Evolutionary conservation across 2,113 vertebrate genomes (phyloP), one percentile per base, ranked within the genome.

Genomic region (Cyanocitta stelleri): DNA sequence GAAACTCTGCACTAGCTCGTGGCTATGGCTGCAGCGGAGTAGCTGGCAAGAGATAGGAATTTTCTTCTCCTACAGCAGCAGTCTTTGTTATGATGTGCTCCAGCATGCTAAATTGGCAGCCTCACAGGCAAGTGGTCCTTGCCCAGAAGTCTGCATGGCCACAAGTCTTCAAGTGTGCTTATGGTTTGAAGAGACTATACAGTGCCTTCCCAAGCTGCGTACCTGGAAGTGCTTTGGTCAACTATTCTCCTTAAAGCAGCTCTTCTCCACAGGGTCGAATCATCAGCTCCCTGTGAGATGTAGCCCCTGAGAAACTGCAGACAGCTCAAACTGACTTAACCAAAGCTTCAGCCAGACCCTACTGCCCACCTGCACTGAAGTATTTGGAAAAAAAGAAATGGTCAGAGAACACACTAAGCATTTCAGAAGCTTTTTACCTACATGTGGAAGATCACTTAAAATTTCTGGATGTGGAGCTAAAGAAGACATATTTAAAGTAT

Each of bases 161-260:
- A 54, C 18, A 43, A 22, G 68, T 67, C 66, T 96, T 85, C 15
- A 69, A 74, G 22, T 37, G 37, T 75, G 37, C 46, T 71, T 44
- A 63, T 14, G 81, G 72, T 91, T 66, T 95, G 71, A 95, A 79
- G 15, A 69, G 66, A 48, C 52, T n/a, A 48, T 19, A 22, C 16
- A 81, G 78, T 13, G 63, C 67, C 87, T 88, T 95, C 77, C 52
- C 16, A 37, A 87, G 33, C 16, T 58, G n/a, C 0, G 12, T 92
- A 97, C 61, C 82, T 97, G 94, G 85, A 94, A 87, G 69, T 18
- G 48, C 61, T 93, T 82, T 73, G 67, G 79, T 79, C 66, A 94
- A 32, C 46, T 88, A 39, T 58, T 85, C 75, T 55, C 81, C 71
- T 93, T 68, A 84, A 35, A 93, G 62, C 54, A 97, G 95, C 94